A percentile compares a stretch with the other conserved stretches of the same genome.
Conservation (phyloP, 2,888 invertebrate species). For the Drosophila differens region DNA sequence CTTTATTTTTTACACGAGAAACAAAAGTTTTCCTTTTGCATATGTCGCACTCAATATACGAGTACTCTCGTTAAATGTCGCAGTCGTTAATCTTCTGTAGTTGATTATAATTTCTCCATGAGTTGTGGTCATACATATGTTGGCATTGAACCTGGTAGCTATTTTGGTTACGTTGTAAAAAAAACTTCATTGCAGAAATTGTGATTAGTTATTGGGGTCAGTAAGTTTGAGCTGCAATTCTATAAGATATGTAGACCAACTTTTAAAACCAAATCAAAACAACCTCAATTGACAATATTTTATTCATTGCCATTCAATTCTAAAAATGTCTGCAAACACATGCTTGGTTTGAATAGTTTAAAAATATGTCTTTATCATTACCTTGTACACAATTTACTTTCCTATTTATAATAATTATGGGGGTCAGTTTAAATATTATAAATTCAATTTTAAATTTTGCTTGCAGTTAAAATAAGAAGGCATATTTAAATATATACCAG, state of each 20-base stretch:
- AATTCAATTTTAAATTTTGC: too few species aligned
- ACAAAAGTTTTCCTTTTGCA: slow-evolving; percentile 64
- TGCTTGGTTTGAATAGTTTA: background rate
- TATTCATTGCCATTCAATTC: background rate
- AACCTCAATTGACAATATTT: background rate
- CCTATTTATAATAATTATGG: too few species aligned
- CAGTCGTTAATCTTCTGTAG: slow-evolving; percentile 47
- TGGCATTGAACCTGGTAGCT: slow-evolving; percentile 13
- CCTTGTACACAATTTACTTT: background rate
- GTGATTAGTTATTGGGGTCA: background rate
- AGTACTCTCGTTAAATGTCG: background rate
- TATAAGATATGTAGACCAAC: background rate
- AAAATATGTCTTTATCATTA: too few species aligned
- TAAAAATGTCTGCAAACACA: background rate
- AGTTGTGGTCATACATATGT: slow-evolving; percentile 52
- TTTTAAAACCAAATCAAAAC: background rate
- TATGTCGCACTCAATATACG: slow-evolving; percentile 44
- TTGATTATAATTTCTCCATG: slow-evolving; percentile 42
- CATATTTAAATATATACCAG: background rate
- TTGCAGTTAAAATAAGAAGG: background rate
- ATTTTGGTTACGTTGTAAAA: background rate
- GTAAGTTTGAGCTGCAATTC: background rate
- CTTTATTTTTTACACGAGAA: slow-evolving; percentile 43
- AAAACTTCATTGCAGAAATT: slow-evolving; percentile 6
- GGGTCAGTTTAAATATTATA: too few species aligned